Base-by-base conservation (phyloP, 2,113 vertebrate genomes). In the Cichladusa arquata region DNA sequence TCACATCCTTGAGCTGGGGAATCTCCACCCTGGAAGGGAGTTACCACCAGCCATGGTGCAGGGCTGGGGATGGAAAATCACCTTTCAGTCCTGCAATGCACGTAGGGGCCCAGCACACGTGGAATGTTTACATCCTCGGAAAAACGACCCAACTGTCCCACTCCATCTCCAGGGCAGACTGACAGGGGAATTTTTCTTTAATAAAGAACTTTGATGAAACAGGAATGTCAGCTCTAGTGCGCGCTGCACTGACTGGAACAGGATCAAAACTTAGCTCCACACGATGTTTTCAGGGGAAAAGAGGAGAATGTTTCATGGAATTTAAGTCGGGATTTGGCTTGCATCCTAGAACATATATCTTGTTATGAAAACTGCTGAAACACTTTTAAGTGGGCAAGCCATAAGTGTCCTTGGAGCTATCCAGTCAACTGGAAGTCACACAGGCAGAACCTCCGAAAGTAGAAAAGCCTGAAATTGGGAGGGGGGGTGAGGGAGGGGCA, bases 301-400 rank as follows among this genome's bases (percentile, higher is more conserved):
- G 80, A 47, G 76, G 93, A 96, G 92, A 95, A 94, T 86, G 92
- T 71, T 86, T 96, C 81, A 90, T 81, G 90, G 93, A 96, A 94
- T 93, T 92, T 70, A 90, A 93, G 93, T 66, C 3, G 7, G 90
- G 94, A 93, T 90, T 96, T 96, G 96, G 95, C 96, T 86, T 31
- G 92, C 80, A 71, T 92, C 93, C 94, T 96, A 94, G 95, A 95
- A 94, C 95, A 94, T 90, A 90, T 26, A 95, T 92, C 94, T 95
- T 86, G 95, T 88, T 94, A 92, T 73, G 95, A 93, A 92, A 92
- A 88, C 92, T 93, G 95, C 88, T 26, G 77, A 78, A 96, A 92
- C 61, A 54, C 93, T 95, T 88, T 80, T 13, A 93, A 96, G 93
- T 83, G 87, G 94, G 95, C 93, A 95, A 94, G 82, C 76, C 85